Evolutionary conservation across 2,888 invertebrate genomes (phyloP).

Genomic region (Nipponacmea schrenckii): DNA sequence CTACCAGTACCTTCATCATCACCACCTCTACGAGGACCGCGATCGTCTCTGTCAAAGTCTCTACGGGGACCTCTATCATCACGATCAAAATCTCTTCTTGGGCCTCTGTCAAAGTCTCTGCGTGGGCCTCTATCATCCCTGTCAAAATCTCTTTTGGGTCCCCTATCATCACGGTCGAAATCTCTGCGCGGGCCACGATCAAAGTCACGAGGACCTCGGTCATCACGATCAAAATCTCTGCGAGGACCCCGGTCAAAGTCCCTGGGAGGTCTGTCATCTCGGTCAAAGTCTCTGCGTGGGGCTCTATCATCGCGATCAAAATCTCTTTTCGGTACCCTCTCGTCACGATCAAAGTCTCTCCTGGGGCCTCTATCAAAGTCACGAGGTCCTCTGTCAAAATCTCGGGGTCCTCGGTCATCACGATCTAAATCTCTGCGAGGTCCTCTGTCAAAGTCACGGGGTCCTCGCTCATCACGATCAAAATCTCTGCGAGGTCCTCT

Average conservation of each 20-base stretch:
- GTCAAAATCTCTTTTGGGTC: slow-evolving; percentile 18
- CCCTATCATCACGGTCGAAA: slow-evolving; percentile 25
- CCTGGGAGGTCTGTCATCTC: slow-evolving; percentile 25
- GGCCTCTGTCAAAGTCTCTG: slow-evolving; percentile 16
- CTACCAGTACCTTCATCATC: slow-evolving; percentile 29
- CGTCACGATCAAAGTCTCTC: slow-evolving; percentile 31
- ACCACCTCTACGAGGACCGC: slow-evolving; percentile 26
- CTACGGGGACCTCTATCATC: slow-evolving; percentile 25
- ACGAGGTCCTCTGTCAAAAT: slow-evolving; percentile 25
- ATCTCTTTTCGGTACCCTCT: slow-evolving; percentile 28
- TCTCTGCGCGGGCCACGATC: slow-evolving; percentile 28
- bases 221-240: slow-evolving; percentile 31
- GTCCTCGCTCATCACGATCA: slow-evolving; percentile 32
- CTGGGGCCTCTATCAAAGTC: slow-evolving; percentile 29
- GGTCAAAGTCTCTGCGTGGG: slow-evolving; percentile 30
- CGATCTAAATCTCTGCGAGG: slow-evolving; percentile 29
- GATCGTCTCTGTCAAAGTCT: slow-evolving; percentile 32
- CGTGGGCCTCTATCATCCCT: slow-evolving; percentile 12
- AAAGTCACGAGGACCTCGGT: slow-evolving; percentile 27
- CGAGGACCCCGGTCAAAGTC: slow-evolving; percentile 26
- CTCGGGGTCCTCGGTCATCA: slow-evolving; percentile 31
- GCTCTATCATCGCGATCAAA: slow-evolving; percentile 32
- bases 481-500: slow-evolving; percentile 26
- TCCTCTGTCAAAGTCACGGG: slow-evolving; percentile 29
- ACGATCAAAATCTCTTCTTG: slow-evolving; percentile 32